These are phyloP conservation scores for Streptopelia turtur DNA, from an alignment of 2,797 vertebrate species.

Conservation along the genomic window DNA sequence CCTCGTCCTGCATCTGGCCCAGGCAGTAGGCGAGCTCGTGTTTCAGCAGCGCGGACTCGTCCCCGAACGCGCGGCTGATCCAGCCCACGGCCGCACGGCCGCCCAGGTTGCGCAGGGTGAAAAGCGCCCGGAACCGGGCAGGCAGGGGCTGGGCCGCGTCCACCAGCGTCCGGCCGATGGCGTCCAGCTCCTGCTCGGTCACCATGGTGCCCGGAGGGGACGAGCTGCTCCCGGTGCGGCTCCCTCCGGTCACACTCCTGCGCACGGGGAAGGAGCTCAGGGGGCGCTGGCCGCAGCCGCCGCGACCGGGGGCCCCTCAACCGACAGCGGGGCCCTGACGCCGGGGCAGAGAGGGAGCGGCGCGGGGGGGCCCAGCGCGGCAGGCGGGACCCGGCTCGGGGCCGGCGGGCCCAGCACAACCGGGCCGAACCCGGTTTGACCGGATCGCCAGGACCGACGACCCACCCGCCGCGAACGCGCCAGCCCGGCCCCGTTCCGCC, in stretches of 20 bases:
- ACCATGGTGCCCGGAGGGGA: slow-evolving; percentile 70
- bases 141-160: slow-evolving; percentile 81
- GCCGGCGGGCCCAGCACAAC: too few relatives aligned
- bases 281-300: not conserved
- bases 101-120: slow-evolving; percentile 91
- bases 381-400: too few relatives aligned
- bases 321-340: too few relatives aligned
- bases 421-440: too few relatives aligned
- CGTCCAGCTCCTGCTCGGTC: slow-evolving; percentile 75
- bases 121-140: slow-evolving; percentile 90
- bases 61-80: slow-evolving; percentile 88
- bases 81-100: slow-evolving; percentile 85
- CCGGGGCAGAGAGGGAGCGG: too few relatives aligned
- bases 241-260: not conserved
- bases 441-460: not conserved
- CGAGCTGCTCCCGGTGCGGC: too few relatives aligned
- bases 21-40: slow-evolving; percentile 95
- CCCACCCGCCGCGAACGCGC: accelerated
- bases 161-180: slow-evolving; percentile 82
- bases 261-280: not conserved
- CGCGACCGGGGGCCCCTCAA: not conserved
- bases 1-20: slow-evolving; percentile 91
- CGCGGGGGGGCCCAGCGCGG: not conserved
- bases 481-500: not conserved
- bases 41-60: slow-evolving; percentile 90